phyloP scores from a whole-genome alignment of 2,888 invertebrate species.

The Noctua fimbriata region DNA sequence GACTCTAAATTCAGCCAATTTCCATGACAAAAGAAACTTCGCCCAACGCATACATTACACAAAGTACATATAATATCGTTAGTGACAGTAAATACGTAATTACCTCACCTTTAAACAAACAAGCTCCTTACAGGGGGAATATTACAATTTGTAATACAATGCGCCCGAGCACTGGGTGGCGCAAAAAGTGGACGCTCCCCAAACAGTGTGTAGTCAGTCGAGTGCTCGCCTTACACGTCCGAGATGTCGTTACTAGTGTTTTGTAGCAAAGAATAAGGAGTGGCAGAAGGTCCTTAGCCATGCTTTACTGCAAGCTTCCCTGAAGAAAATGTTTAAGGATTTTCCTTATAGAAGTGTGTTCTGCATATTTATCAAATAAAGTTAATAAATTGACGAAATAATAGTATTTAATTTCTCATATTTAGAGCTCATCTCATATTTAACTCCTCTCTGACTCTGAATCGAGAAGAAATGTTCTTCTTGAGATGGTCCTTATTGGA shows the following conservation, averaged over 20 bases:
- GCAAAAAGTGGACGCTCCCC: slow-evolving; percentile 81
- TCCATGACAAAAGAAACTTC: slow-evolving; percentile 1
- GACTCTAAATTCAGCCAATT: background rate
- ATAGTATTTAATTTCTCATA: too few relatives aligned
- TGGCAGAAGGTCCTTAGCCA: background rate
- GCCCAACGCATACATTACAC: slow-evolving; percentile 4
- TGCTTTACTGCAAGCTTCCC: background rate
- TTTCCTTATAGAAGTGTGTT: background rate
- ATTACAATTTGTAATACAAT: slow-evolving; percentile 89
- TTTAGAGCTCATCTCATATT: too few relatives aligned
- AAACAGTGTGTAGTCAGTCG: slow-evolving; percentile 69
- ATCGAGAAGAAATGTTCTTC: too few relatives aligned
- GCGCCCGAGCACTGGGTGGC: slow-evolving; percentile 50
- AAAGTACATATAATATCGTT: slow-evolving; percentile 51
- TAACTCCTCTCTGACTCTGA: too few relatives aligned
- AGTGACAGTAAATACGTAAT: slow-evolving; percentile 68
- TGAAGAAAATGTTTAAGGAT: background rate
- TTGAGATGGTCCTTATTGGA: background rate
- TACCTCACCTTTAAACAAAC: slow-evolving; percentile 69
- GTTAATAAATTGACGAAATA: background rate
- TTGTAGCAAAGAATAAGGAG: slow-evolving; percentile 29
- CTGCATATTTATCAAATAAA: background rate
- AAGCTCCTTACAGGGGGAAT: slow-evolving; percentile 73
- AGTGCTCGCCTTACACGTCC: slow-evolving; percentile 66
- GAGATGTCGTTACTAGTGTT: slow-evolving; percentile 58